Conservation (phyloP, 2,888 invertebrate species). For the Cryptops parisi region DNA sequence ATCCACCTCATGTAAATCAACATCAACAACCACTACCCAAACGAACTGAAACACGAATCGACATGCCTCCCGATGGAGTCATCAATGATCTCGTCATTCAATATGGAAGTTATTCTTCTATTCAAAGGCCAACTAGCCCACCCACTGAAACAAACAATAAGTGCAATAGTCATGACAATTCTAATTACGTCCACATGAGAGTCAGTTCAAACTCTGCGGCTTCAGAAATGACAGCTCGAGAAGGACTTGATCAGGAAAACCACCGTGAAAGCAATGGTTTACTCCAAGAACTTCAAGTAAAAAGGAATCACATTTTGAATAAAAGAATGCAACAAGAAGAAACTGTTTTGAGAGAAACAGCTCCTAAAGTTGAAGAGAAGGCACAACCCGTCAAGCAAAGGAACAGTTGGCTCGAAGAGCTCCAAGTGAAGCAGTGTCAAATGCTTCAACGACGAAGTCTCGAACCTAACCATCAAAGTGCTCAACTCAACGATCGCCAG, state of each 20-base stretch:
- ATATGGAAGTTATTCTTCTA: too few species aligned
- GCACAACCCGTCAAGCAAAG: slow-evolving; percentile 24
- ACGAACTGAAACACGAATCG: neutral
- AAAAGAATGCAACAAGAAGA: too few species aligned
- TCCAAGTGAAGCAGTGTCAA: slow-evolving; percentile 53
- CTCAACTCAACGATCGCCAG: too few species aligned
- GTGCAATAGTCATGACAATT: too few species aligned
- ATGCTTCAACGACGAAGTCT: slow-evolving; percentile 24
- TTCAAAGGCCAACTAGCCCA: too few species aligned
- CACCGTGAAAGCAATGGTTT: slow-evolving; percentile 20
- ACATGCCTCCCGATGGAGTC: neutral
- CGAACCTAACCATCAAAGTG: too few species aligned
- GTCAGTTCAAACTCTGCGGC: slow-evolving; percentile 22
- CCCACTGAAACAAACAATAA: too few species aligned
- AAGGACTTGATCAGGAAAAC: neutral
- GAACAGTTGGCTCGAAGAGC: slow-evolving; percentile 57
- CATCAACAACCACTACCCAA: neutral
- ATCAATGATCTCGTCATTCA: neutral
- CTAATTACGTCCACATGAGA: neutral
- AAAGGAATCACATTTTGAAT: slow-evolving; percentile 34
- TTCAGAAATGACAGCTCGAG: slow-evolving; percentile 14
- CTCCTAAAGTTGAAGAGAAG: neutral
- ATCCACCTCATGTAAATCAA: neutral
- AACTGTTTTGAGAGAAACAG: too few species aligned
- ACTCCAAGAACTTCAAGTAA: slow-evolving; percentile 24